A percentile compares a stretch with the other conserved stretches of the same genome.
Conservation (phyloP, 1,140 invertebrate species). For the Heterodera carotae region DNA sequence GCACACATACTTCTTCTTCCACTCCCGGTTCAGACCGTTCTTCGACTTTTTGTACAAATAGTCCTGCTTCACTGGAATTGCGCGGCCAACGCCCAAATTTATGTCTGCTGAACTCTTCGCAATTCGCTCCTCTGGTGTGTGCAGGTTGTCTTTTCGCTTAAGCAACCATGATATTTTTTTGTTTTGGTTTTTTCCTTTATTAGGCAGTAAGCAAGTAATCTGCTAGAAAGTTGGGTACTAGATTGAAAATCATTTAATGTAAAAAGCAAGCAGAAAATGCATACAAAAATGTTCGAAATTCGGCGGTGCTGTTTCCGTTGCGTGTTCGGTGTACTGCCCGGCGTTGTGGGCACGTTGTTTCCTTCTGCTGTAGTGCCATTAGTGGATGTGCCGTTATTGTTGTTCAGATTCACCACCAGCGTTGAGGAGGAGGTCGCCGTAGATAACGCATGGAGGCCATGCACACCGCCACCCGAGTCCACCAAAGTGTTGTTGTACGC, state of each 20-base stretch:
- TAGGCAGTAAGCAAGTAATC: no score
- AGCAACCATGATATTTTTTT: background rate
- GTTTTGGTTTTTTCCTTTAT: no score
- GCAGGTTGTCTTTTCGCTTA: constrained; percentile 29
- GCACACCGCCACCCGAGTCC: constrained; percentile 8
- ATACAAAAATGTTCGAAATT: constrained; percentile 44
- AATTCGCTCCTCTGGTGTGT: constrained; percentile 33
- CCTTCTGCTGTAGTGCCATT: background rate
- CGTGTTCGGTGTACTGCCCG: constrained; percentile 38
- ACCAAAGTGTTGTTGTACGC: background rate
- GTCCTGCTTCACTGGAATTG: constrained; percentile 93
- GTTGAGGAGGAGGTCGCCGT: constrained; percentile 21
- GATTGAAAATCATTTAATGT: no score
- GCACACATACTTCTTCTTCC: constrained; percentile 99
- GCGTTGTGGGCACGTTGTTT: constrained; percentile 9
- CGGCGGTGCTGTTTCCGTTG: constrained; percentile 38
- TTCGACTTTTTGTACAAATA: constrained; percentile 93
- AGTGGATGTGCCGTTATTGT: background rate
- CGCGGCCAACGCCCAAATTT: constrained; percentile 81
- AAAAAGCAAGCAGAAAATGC: constrained; percentile 10
- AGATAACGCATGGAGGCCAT: constrained; percentile 11
- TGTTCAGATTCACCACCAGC: constrained; percentile 18
- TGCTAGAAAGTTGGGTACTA: no score
- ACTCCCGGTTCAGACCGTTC: constrained; percentile 90
- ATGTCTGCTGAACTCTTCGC: constrained; percentile 35